Percentiles rank a stretch among this genome's conserved stretches.
These are phyloP conservation scores for Ispidina lecontei DNA, from an alignment of 2,797 vertebrate genomes.

Conservation along the genomic window DNA sequence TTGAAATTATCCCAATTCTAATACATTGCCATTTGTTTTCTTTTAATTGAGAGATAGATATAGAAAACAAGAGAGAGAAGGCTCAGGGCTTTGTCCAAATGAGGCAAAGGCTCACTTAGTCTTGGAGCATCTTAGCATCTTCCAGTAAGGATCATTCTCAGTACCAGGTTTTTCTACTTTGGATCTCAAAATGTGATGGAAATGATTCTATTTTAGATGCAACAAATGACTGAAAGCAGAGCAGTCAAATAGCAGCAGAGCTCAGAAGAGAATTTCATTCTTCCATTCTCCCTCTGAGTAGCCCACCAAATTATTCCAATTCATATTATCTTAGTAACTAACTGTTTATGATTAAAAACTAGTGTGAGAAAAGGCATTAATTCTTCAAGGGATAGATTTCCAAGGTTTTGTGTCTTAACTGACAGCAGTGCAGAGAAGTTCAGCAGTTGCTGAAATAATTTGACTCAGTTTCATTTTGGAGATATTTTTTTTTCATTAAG, in stretches of 20 bases:
- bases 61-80: not conserved
- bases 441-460: not conserved
- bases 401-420: not conserved
- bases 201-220: not conserved
- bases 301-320: not conserved
- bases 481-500: not conserved
- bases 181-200: not conserved
- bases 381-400: not conserved
- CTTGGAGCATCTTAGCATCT: not conserved
- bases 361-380: not conserved
- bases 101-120: not conserved
- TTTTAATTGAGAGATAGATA: not conserved
- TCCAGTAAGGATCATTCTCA: not conserved
- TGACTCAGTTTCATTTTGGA: not conserved
- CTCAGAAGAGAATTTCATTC: not conserved
- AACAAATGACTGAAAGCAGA: not conserved
- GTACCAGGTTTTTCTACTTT: not conserved
- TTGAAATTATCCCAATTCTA: not conserved
- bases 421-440: not conserved
- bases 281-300: not conserved
- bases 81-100: not conserved
- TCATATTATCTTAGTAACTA: not conserved
- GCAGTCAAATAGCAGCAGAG: not conserved
- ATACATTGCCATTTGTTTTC: fast-evolving
- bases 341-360: not conserved